Percentiles rank a stretch among this genome's conserved stretches.
These are phyloP conservation scores for Macquaria ambigua DNA, from an alignment of 2,113 vertebrate genomes.

Conservation along the genomic window DNA sequence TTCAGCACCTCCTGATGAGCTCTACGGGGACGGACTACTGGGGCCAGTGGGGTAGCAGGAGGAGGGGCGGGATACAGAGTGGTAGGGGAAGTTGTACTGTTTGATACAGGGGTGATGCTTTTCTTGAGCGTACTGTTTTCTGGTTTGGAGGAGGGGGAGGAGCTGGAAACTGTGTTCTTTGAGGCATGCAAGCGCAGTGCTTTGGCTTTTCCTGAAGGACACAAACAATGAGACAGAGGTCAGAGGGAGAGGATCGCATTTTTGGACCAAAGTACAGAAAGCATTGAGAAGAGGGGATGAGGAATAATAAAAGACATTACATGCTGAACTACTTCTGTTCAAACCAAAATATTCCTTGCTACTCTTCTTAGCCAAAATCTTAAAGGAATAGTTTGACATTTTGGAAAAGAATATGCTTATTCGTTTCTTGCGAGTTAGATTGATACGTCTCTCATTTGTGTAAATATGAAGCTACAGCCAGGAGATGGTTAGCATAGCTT, in stretches of 20 bases:
- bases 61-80: neutral
- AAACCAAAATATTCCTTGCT: conserved; percentile 9
- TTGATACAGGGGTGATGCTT: neutral
- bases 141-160: conserved; percentile 9
- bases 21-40: conserved; percentile 31
- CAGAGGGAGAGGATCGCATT: neutral
- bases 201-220: conserved; percentile 54
- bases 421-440: neutral
- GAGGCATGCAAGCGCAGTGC: conserved; percentile 13
- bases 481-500: neutral
- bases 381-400: neutral
- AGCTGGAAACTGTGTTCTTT: conserved; percentile 17
- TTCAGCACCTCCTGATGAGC: conserved; percentile 73
- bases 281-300: neutral
- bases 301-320: neutral
- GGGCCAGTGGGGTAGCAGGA: neutral
- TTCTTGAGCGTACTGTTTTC: conserved; percentile 1
- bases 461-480: neutral
- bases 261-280: conserved; percentile 3
- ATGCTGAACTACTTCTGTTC: neutral
- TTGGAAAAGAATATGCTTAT: neutral
- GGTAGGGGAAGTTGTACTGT: neutral
- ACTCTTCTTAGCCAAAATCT: neutral
- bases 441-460: neutral
- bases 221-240: conserved; percentile 10